Percentiles rank a stretch among this genome's conserved stretches.
These are phyloP conservation scores for Malurus cyaneus DNA, from an alignment of 2,113 vertebrate species.

Conservation along the genomic window DNA sequence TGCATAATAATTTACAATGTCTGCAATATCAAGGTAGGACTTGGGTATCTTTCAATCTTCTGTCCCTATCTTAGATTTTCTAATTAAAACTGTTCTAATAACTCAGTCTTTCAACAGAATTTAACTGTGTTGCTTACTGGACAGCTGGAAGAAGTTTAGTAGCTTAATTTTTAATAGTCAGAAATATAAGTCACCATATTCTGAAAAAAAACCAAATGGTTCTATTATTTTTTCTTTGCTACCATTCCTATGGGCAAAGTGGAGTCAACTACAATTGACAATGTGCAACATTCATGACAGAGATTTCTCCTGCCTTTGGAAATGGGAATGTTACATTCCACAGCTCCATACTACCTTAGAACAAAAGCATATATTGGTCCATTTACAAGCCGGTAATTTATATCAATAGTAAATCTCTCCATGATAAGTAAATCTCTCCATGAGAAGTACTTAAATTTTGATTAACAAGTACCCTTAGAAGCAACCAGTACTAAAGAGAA, in stretches of 20 bases:
- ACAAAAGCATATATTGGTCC: neutral
- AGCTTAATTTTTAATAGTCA: neutral
- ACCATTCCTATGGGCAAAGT: neutral
- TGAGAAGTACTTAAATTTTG: neutral
- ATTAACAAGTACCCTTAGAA: neutral
- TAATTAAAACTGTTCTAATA: neutral
- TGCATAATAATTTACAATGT: neutral
- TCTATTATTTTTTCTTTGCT: neutral
- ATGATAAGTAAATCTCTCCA: neutral
- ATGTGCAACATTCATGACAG: fast-evolving
- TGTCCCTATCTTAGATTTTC: neutral
- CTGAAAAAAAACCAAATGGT: neutral
- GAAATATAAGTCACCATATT: neutral
- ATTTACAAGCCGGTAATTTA: neutral
- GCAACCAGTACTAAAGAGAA: neutral
- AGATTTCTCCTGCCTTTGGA: neutral
- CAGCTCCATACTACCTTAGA: neutral
- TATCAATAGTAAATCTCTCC: neutral
- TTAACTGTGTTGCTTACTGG: neutral
- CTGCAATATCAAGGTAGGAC: neutral
- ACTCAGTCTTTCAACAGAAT: neutral
- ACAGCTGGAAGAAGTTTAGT: neutral
- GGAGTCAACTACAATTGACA: neutral
- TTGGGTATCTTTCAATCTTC: neutral
- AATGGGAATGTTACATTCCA: neutral